Percentiles rank a stretch among this genome's conserved stretches.
phyloP scores from a whole-genome alignment of 2,888 invertebrate species.

The Drosophila lutescens region DNA sequence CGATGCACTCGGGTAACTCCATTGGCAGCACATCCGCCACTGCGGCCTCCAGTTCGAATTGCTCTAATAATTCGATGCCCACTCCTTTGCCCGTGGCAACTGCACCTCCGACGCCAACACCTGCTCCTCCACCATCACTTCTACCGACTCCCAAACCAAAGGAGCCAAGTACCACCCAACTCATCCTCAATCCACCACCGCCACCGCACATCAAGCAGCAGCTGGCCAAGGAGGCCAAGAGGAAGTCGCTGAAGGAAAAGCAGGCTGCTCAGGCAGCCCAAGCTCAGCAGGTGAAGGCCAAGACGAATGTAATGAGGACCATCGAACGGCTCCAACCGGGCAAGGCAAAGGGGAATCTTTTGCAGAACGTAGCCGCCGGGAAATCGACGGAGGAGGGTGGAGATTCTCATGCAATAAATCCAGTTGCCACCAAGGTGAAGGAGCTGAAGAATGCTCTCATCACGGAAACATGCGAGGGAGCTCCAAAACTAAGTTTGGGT shows the following conservation, averaged over 20 bases:
- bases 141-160: constrained; percentile 73
- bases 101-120: constrained; percentile 41
- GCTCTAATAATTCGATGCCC: constrained; percentile 71
- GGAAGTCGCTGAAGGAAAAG: constrained; percentile 84
- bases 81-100: constrained; percentile 51
- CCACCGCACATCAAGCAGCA: constrained; percentile 84
- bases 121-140: constrained; percentile 43
- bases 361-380: constrained; percentile 89
- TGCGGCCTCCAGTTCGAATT: constrained; percentile 73
- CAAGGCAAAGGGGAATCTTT: constrained; percentile 93
- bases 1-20: constrained; percentile 81
- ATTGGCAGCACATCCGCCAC: constrained; percentile 83
- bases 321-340: constrained; percentile 94
- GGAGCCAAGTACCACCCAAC: constrained; percentile 82
- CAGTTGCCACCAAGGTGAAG: constrained; percentile 85
- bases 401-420: constrained; percentile 59
- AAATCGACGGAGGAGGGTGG: constrained; percentile 83
- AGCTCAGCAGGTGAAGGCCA: constrained; percentile 85
- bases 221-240: constrained; percentile 84
- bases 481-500: constrained; percentile 93
- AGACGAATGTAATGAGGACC: constrained; percentile 89
- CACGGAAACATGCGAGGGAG: constrained; percentile 88
- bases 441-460: constrained; percentile 86
- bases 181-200: constrained; percentile 83
- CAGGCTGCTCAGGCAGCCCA: constrained; percentile 80